Percentiles rank a stretch among this genome's conserved stretches.
These are phyloP conservation scores for Ptiloglossa arizonensis DNA, from an alignment of 1,140 invertebrate species.

Conservation along the genomic window DNA sequence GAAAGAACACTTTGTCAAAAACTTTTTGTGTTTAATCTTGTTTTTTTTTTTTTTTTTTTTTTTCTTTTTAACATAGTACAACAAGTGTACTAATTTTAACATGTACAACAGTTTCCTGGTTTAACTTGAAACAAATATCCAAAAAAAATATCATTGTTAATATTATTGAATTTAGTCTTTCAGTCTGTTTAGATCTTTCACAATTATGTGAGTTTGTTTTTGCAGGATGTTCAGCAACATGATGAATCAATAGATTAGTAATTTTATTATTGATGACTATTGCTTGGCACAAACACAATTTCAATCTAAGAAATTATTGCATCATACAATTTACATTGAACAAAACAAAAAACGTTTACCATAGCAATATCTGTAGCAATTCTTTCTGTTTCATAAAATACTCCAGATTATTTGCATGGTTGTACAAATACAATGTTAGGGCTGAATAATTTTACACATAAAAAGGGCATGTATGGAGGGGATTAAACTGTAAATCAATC, in stretches of 20 bases:
- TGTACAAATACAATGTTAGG: slow-evolving; percentile 47
- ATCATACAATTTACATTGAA: too few species aligned
- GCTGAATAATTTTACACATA: background rate
- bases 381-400: slow-evolving; percentile 45
- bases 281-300: slow-evolving; percentile 40
- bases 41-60: too few species aligned
- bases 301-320: background rate
- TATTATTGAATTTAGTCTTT: too few species aligned
- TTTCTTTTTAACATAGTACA: too few species aligned
- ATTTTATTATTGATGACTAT: slow-evolving; percentile 48
- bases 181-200: too few species aligned
- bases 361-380: slow-evolving; percentile 61
- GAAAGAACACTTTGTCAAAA: too few species aligned
- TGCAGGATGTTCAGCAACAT: too few species aligned
- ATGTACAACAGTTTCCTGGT: too few species aligned
- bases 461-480: background rate
- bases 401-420: slow-evolving; percentile 37
- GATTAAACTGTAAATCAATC: background rate
- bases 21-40: too few species aligned
- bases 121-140: too few species aligned
- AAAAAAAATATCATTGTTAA: too few species aligned
- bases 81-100: too few species aligned
- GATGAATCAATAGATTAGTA: slow-evolving; percentile 36
- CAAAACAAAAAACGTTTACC: background rate
- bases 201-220: background rate